Evolutionary conservation across 2,797 vertebrate genomes (phyloP), one percentile per base, ranked within the genome.

Genomic region (Anabacerthia variegaticeps): DNA sequence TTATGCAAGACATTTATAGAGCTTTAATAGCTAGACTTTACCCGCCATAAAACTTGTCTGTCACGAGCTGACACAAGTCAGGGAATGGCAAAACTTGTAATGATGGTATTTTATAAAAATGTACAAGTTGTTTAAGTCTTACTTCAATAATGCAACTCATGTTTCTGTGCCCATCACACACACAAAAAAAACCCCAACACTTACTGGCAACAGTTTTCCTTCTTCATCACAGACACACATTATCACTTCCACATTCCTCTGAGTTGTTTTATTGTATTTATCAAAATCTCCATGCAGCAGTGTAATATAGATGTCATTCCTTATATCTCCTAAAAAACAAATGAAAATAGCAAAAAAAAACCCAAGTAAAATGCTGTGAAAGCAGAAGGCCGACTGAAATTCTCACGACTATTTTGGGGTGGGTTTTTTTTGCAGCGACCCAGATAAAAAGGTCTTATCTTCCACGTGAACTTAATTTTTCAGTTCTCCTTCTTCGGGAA

Each of bases 301-400:
- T 19, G 99, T 99, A 85, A 99, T 98, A 96, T 99, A 99, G 96
- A 99, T 99, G 97, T 99, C 99, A n/a, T 99, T 99, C 91, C 99
- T 98, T 80, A 99, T 98, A 85, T 99, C 99, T 44, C 99, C 98
- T 98, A 63, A 56, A 78, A 88, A 55, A 59, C 30, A 94, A 89
- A 95, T n/a, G 0, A 22, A 43, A 80, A 78, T 19, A 65, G 88
- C 71, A 92, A 61, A 93, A 61, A 88, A 93, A 61, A 89, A 71
- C 39, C 4, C 24, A 37, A 23, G 32, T 32, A 26, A 80, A 44
- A 66, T 6, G 5, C 21, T 63, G 76, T 52, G 61, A 78, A 48
- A 86, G 51, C 48, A 66, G 0, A 34, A 4, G 10, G 14, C 27
- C 11, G 39, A 9, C 15, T 19, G 48, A 48, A 30, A 2, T 44